These are phyloP conservation scores for Gasterosteus nipponicus DNA, from an alignment of 2,113 vertebrate species.

Conservation along the genomic window DNA sequence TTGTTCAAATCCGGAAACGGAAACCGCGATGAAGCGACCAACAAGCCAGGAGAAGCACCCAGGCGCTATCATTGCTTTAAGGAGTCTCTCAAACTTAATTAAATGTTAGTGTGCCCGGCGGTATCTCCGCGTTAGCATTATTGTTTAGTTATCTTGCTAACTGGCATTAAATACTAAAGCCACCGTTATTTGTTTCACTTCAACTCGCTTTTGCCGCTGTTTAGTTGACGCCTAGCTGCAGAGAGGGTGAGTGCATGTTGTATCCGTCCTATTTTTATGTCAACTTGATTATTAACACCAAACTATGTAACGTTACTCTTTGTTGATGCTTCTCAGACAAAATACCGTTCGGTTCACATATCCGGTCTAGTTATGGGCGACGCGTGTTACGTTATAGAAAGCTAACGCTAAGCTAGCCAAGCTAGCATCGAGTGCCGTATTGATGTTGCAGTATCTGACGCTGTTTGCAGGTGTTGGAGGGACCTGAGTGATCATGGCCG, in stretches of 20 bases:
- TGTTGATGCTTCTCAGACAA: not conserved
- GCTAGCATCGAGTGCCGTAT: not conserved
- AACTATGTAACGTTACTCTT: too few relatives aligned
- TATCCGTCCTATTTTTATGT: not conserved
- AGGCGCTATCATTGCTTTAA: not conserved
- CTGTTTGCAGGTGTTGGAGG: not conserved
- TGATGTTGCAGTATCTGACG: conserved; percentile 1
- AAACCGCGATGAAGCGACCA: conserved; percentile 7
- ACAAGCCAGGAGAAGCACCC: too few relatives aligned
- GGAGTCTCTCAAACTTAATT: accelerated
- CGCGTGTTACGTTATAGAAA: not conserved
- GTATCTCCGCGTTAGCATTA: not conserved
- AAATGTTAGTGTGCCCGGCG: too few relatives aligned
- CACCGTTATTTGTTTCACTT: conserved; percentile 7
- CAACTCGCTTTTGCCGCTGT: not conserved
- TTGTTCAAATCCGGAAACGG: conserved; percentile 64
- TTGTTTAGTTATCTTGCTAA: not conserved
- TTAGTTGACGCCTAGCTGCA: conserved; percentile 49
- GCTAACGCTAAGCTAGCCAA: not conserved
- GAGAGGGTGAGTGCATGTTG: conserved; percentile 24
- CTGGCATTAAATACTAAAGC: not conserved
- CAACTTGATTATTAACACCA: not conserved
- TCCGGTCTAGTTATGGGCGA: too few relatives aligned
- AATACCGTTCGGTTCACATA: too few relatives aligned
- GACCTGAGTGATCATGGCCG: conserved; percentile 71